Evolutionary conservation across 2,888 invertebrate genomes (phyloP).

Genomic region (Liodrosophila aerea): DNA sequence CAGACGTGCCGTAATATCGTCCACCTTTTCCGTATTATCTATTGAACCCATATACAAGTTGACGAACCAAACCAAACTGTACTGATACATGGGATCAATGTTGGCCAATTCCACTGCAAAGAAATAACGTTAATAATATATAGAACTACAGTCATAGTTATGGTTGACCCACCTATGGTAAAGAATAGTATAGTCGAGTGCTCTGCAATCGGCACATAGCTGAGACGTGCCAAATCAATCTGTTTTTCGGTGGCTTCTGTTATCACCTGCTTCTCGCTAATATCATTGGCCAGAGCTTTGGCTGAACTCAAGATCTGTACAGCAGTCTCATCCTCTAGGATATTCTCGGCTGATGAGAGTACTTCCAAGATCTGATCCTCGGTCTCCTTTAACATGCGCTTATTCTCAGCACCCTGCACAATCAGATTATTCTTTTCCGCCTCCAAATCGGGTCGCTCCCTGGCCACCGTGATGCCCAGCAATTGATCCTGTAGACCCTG

Average conservation of each 20-base stretch:
- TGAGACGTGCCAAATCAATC: constrained; percentile 92
- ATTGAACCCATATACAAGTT: constrained; percentile 93
- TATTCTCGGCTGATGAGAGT: constrained; percentile 88
- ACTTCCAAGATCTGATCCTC: constrained; percentile 95
- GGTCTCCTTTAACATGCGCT: constrained; percentile 91
- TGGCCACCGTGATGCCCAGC: constrained; percentile 94
- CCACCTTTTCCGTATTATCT: constrained; percentile 92
- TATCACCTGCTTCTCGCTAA: constrained; percentile 93
- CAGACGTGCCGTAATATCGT: constrained; percentile 89
- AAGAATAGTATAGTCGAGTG: constrained; percentile 96
- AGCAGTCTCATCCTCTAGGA: constrained; percentile 95
- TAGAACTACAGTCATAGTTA: neutral
- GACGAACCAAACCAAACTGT: constrained; percentile 96
- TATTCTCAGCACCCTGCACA: constrained; percentile 93
- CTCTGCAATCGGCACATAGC: constrained; percentile 94
- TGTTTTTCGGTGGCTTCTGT: constrained; percentile 95
- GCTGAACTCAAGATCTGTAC: constrained; percentile 94
- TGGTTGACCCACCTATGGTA: constrained; percentile 86
- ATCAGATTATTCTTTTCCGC: constrained; percentile 94
- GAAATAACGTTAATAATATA: neutral
- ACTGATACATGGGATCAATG: constrained; percentile 99
- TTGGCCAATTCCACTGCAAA: constrained; percentile 90
- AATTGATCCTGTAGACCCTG: constrained; percentile 95
- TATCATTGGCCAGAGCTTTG: constrained; percentile 94
- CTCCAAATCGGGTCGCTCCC: constrained; percentile 95